Evolutionary conservation across 1,140 invertebrate species (phyloP).

Genomic region (Ceratina japonica): DNA sequence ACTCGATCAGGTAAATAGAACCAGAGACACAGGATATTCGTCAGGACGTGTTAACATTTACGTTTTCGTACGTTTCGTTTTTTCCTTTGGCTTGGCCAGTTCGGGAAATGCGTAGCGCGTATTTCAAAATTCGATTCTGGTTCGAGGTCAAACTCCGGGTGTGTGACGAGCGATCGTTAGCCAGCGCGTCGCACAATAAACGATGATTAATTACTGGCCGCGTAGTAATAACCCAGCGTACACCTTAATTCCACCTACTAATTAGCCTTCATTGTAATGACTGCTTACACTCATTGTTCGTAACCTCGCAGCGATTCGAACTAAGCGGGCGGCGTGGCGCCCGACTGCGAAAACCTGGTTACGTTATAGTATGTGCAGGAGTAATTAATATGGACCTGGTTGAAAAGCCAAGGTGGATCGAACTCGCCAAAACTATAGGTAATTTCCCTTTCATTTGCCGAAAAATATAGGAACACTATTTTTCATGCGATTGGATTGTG

Average conservation of each 20-base stretch:
- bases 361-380: background rate
- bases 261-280: constrained; percentile 29
- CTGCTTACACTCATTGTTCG: constrained; percentile 23
- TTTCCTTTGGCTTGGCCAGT: too few species aligned
- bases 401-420: background rate
- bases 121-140: constrained; percentile 15
- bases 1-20: constrained; percentile 2
- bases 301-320: constrained; percentile 10
- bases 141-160: background rate
- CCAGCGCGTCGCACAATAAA: background rate
- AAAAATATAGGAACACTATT: background rate
- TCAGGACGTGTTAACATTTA: constrained; percentile 27
- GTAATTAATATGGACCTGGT: constrained; percentile 15
- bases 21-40: background rate
- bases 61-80: background rate
- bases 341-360: background rate
- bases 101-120: too few species aligned
- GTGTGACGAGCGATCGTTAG: constrained; percentile 11
- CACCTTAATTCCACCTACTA: constrained; percentile 31
- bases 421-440: background rate
- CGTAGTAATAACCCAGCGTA: constrained; percentile 15
- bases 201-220: constrained; percentile 39
- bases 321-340: too few species aligned
- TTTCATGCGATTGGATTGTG: too few species aligned
- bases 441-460: background rate